These are phyloP conservation scores for Drosophila quinaria DNA, from an alignment of 2,888 invertebrate species.

Conservation along the genomic window DNA sequence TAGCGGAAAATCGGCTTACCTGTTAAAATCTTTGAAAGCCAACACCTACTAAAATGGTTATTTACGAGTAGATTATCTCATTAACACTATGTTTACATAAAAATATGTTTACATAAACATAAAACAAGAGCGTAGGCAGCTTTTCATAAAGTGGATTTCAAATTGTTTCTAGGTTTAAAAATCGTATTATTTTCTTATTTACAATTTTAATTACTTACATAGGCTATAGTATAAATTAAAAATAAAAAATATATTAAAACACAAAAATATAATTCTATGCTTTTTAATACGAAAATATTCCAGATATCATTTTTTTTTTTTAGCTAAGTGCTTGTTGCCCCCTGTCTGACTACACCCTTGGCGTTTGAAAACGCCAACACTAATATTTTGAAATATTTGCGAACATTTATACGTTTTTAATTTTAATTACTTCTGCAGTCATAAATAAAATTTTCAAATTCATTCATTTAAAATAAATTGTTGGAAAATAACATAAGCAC, in stretches of 20 bases:
- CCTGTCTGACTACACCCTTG: background rate
- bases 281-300: too few relatives aligned
- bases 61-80: conserved; percentile 28
- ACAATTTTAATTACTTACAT: too few relatives aligned
- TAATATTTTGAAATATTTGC: conserved; percentile 25
- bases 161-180: background rate
- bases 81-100: conserved; percentile 12
- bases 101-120: background rate
- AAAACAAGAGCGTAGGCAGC: background rate
- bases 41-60: conserved; percentile 3
- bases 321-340: too few relatives aligned
- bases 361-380: background rate
- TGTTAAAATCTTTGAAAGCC: conserved; percentile 9
- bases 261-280: too few relatives aligned
- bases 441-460: conserved; percentile 29
- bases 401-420: conserved; percentile 32
- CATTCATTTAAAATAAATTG: conserved; percentile 10
- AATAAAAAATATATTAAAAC: too few relatives aligned
- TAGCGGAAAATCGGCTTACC: conserved; percentile 5
- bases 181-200: too few relatives aligned
- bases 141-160: background rate
- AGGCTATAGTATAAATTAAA: too few relatives aligned
- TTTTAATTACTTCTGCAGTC: conserved; percentile 25
- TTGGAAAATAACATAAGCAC: conserved; percentile 13
- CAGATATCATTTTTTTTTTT: too few relatives aligned